Evolutionary conservation across 2,888 invertebrate genomes (phyloP), one percentile per base, ranked within the genome.

Genomic region (Seira musarum): DNA sequence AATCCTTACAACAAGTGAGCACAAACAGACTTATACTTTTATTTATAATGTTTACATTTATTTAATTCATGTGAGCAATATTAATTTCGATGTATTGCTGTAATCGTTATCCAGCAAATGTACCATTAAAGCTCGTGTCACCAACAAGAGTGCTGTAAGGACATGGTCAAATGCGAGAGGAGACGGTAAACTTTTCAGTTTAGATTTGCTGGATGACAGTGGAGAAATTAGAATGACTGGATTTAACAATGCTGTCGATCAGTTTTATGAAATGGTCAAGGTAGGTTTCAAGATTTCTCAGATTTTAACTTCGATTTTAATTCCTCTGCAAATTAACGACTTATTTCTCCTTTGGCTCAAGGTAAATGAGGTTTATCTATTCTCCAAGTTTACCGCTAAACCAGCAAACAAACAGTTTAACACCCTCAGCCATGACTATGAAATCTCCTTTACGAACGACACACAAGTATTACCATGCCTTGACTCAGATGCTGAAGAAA

Each of bases 191-290:
- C 90, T 99, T 1, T 99, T 99, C 89, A 95, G 93, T 82, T 93
- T 98, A 90, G 97, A 97, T 89, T 89, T 99, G n/a, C 90, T 95
- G 81, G 99, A 99, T 89, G 96, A 97, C 87, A 94, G 93, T 81
- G 97, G 98, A 1, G 98, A 98, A 89, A 98, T 99, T 85, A 91
- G 96, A 82, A 95, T 94, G 53, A 98, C 98, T 0, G 97, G 93
- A 1, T 99, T 99, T 88, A 94, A 93, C 85, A 95, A 95, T 73
- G 92, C 93, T 85, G 95, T 94, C 82, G 98, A 98, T 87, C 95
- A 95, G 87, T 98, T 92, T 89, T 97, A 93, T 88, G 94, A 96
- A 87, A 91, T 94, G 90, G 91, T 99, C 86, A 94, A 98, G 91
- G 94, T 96, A 88, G 82, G 81, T 68, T 1, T 10, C 35, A 40